Percentiles rank a stretch among this genome's conserved stretches.
Evolutionary conservation across 2,888 invertebrate genomes (phyloP).

Genomic region (Rhagonycha lutea): DNA sequence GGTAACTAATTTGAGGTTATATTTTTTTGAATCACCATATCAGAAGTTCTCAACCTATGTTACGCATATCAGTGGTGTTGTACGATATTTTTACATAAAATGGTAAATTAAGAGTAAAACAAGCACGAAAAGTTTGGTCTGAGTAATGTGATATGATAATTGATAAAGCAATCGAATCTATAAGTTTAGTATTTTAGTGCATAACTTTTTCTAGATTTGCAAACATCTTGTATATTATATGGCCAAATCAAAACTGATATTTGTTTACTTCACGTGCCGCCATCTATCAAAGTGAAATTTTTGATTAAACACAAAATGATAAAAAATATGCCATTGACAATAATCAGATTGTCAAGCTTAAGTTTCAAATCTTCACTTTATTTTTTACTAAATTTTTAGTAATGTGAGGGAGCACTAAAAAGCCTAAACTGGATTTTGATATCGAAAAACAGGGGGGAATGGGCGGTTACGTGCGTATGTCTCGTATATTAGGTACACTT

Average conservation of each 20-base stretch:
- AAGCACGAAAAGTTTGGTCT: too few species aligned
- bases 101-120: too few species aligned
- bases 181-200: neutral
- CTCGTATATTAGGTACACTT: slow-evolving; percentile 55
- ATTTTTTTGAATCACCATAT: neutral
- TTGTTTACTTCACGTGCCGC: neutral
- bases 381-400: neutral
- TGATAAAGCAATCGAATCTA: too few species aligned
- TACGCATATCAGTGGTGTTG: too few species aligned
- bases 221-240: neutral
- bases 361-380: neutral
- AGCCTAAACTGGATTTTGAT: slow-evolving; percentile 13
- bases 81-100: too few species aligned
- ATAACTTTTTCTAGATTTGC: neutral
- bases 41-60: too few species aligned
- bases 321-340: neutral
- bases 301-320: neutral
- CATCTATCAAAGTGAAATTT: neutral
- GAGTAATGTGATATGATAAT: too few species aligned
- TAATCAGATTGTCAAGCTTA: neutral
- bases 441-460: slow-evolving; percentile 35
- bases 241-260: neutral
- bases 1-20: neutral
- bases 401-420: neutral
- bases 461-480: slow-evolving; percentile 51